phyloP scores from a whole-genome alignment of 2,113 vertebrate species.

The Cyprinodon brontotheroides region DNA sequence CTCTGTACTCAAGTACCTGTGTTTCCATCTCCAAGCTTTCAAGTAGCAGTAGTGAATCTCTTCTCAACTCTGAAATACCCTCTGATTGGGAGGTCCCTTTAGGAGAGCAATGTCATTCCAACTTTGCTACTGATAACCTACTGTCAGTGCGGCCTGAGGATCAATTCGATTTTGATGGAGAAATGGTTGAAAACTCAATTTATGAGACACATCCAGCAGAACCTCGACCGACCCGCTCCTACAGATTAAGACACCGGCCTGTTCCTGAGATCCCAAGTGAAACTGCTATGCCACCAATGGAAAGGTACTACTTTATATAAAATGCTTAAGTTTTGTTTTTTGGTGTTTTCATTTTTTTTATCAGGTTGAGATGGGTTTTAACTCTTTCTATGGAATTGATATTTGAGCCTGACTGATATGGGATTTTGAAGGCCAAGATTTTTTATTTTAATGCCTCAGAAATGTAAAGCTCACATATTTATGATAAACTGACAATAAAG shows the following conservation, averaged over 20 bases:
- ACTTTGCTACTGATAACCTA: slow-evolving; percentile 10
- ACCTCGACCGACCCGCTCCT: slow-evolving; percentile 78
- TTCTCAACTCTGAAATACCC: slow-evolving; percentile 45
- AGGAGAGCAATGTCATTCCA: slow-evolving; percentile 24
- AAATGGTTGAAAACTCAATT: slow-evolving; percentile 91
- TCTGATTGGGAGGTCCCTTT: slow-evolving; percentile 60
- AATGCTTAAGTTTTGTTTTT: not conserved
- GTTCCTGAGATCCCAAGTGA: slow-evolving; percentile 86
- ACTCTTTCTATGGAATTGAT: not conserved
- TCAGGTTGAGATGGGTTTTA: not conserved
- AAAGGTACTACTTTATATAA: slow-evolving; percentile 61
- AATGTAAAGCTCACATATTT: too few relatives aligned
- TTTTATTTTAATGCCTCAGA: too few relatives aligned
- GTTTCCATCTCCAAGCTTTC: not conserved
- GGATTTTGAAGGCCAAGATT: too few relatives aligned
- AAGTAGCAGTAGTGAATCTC: slow-evolving; percentile 59
- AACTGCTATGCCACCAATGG: slow-evolving; percentile 3
- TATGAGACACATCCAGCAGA: slow-evolving; percentile 72
- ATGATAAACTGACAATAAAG: too few relatives aligned
- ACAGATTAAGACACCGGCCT: slow-evolving; percentile 87
- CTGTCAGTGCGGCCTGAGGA: slow-evolving; percentile 9
- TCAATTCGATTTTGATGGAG: slow-evolving; percentile 76
- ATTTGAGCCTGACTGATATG: too few relatives aligned
- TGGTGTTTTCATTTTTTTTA: not conserved
- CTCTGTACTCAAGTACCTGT: not conserved